A percentile compares a stretch with the other conserved stretches of the same genome.
These are phyloP conservation scores for Drosophila punjabiensis DNA, from an alignment of 1,140 invertebrate genomes.

Conservation along the genomic window DNA sequence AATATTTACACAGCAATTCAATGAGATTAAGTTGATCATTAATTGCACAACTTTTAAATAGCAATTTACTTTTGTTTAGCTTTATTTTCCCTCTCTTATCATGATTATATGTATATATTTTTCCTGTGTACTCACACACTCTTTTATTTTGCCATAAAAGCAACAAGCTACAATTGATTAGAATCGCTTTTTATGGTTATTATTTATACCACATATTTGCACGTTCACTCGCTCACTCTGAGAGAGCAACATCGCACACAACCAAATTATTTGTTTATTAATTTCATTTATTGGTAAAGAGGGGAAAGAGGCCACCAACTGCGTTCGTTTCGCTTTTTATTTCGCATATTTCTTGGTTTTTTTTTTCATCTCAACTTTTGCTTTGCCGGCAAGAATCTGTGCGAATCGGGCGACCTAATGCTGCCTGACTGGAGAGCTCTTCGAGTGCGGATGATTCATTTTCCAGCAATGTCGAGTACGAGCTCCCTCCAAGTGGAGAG, in stretches of 20 bases:
- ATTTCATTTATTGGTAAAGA: slow-evolving; percentile 50
- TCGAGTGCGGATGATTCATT: slow-evolving; percentile 47
- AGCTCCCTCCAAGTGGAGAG: slow-evolving; percentile 5
- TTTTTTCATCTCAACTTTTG: not conserved
- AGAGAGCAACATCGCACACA: slow-evolving; percentile 13
- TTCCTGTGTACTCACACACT: not conserved
- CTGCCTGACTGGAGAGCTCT: slow-evolving; percentile 16
- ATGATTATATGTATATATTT: slow-evolving; percentile 1
- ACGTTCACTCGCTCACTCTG: slow-evolving; percentile 38
- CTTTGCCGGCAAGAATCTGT: slow-evolving; percentile 28
- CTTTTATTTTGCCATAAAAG: slow-evolving; percentile 14
- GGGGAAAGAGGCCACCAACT: slow-evolving; percentile 58
- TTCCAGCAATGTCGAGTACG: slow-evolving; percentile 36
- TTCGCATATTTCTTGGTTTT: slow-evolving; percentile 19
- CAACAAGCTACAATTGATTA: slow-evolving; percentile 44
- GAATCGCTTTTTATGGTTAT: slow-evolving; percentile 47
- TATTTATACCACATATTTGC: slow-evolving; percentile 54
- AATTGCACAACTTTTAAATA: not conserved
- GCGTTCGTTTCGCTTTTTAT: slow-evolving; percentile 43
- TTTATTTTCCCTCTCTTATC: not conserved
- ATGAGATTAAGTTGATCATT: not conserved
- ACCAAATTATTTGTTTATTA: slow-evolving; percentile 74
- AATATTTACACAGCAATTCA: not conserved
- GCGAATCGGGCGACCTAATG: slow-evolving; percentile 36
- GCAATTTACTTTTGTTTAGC: no score